Evolutionary conservation across 2,888 invertebrate genomes (phyloP).

Genomic region (Heliothis peltigera): DNA sequence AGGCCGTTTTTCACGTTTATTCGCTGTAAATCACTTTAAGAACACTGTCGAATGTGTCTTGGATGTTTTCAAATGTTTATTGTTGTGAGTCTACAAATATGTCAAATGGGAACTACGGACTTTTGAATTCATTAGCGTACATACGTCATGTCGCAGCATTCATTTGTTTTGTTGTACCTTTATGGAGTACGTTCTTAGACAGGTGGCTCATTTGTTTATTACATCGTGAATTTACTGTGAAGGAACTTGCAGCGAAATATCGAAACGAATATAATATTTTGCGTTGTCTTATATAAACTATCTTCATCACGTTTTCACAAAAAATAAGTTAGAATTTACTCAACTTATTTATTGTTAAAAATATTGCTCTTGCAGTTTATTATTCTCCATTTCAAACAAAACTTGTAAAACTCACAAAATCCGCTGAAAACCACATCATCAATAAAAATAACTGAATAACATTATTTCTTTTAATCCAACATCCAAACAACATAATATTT

Average conservation of each 20-base stretch:
- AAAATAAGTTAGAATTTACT: neutral
- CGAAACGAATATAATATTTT: too few species aligned
- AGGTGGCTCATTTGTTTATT: too few species aligned
- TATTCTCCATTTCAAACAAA: slow-evolving; percentile 10
- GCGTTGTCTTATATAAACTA: too few species aligned
- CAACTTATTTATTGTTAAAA: slow-evolving; percentile 4
- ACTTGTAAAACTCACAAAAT: slow-evolving; percentile 33
- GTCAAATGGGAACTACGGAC: neutral
- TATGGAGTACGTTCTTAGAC: too few species aligned
- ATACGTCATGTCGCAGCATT: neutral
- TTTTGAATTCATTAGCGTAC: neutral
- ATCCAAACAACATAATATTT: slow-evolving; percentile 60
- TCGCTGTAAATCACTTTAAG: slow-evolving; percentile 66
- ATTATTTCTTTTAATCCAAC: slow-evolving; percentile 50
- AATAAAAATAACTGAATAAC: slow-evolving; percentile 37
- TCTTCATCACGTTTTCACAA: too few species aligned
- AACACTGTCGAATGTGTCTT: slow-evolving; percentile 58
- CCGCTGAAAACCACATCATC: slow-evolving; percentile 31
- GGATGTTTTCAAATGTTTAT: slow-evolving; percentile 48
- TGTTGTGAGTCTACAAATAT: slow-evolving; percentile 8
- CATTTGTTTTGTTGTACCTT: too few species aligned
- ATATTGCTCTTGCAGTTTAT: slow-evolving; percentile 4
- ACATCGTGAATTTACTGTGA: too few species aligned
- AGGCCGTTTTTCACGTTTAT: slow-evolving; percentile 46
- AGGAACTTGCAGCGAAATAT: too few species aligned